These are phyloP conservation scores for Pithys albifrons DNA, from an alignment of 2,113 vertebrate genomes.

Conservation along the genomic window DNA sequence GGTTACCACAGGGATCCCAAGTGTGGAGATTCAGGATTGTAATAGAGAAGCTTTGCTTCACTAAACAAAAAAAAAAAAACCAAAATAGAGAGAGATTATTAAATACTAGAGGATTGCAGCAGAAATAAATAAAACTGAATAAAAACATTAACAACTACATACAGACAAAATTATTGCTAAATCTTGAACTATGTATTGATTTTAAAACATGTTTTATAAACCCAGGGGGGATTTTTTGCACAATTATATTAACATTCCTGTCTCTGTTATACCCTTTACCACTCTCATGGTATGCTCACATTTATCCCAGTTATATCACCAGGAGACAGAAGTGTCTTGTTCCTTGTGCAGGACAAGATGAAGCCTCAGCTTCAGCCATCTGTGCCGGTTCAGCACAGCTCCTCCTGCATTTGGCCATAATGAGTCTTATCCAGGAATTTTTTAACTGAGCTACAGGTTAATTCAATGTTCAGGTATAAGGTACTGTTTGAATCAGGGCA, in stretches of 20 bases:
- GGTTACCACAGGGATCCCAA: neutral
- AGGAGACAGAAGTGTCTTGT: neutral
- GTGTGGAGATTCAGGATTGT: neutral
- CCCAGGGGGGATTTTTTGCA: neutral
- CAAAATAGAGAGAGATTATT: neutral
- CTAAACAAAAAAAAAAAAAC: neutral
- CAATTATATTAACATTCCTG: neutral
- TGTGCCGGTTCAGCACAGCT: neutral
- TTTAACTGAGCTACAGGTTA: neutral
- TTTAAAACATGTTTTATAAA: neutral
- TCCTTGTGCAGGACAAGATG: neutral
- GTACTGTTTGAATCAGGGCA: neutral
- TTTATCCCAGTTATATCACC: neutral
- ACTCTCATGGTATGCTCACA: neutral
- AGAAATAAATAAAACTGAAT: neutral
- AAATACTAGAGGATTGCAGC: neutral
- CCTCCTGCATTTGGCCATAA: neutral
- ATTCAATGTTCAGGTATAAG: neutral
- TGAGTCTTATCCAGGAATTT: neutral
- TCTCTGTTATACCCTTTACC: neutral
- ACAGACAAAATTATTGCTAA: neutral
- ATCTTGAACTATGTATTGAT: neutral
- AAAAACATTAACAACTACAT: neutral
- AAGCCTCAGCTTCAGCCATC: neutral
- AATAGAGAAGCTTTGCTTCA: slow-evolving; percentile 4